Percentiles rank a stretch among this genome's conserved stretches.
Conservation (phyloP, 2,888 invertebrate genomes). For the Thereva nobilitata region DNA sequence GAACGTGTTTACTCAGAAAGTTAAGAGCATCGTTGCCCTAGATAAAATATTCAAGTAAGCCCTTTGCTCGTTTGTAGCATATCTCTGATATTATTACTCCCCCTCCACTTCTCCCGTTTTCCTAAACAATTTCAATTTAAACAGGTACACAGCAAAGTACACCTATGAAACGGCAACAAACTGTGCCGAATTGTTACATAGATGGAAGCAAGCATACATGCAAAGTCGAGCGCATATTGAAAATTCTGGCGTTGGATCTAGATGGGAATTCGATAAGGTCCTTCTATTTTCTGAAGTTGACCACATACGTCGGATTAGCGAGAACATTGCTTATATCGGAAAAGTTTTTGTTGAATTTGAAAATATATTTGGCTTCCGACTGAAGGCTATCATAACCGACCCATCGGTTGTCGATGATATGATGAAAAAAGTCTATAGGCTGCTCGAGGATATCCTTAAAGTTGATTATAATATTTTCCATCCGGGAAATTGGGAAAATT, state of each 20-base stretch:
- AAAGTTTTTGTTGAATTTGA: constrained; percentile 84
- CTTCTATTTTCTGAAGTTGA: constrained; percentile 82
- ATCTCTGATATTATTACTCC: not conserved
- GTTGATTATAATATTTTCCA: constrained; percentile 84
- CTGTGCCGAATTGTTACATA: constrained; percentile 54
- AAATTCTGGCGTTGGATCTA: constrained; percentile 77
- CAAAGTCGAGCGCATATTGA: constrained; percentile 83
- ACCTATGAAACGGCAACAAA: constrained; percentile 54
- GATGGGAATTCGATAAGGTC: constrained; percentile 91
- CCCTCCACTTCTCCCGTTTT: too few species aligned
- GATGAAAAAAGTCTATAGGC: constrained; percentile 75
- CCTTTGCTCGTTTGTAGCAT: not conserved
- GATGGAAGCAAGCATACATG: constrained; percentile 68
- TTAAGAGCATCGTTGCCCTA: constrained; percentile 71
- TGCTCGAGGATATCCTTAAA: constrained; percentile 74
- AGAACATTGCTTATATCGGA: constrained; percentile 77
- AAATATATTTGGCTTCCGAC: constrained; percentile 84
- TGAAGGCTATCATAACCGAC: constrained; percentile 85
- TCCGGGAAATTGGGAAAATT: constrained; percentile 77
- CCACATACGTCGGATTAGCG: constrained; percentile 79
- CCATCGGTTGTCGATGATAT: constrained; percentile 85
- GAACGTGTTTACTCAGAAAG: constrained; percentile 78
- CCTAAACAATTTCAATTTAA: not conserved
- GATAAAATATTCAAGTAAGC: constrained; percentile 77
- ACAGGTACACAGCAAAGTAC: constrained; percentile 50